Base-by-base conservation (phyloP, 2,888 invertebrate genomes). In the Tachina grossa region DNA sequence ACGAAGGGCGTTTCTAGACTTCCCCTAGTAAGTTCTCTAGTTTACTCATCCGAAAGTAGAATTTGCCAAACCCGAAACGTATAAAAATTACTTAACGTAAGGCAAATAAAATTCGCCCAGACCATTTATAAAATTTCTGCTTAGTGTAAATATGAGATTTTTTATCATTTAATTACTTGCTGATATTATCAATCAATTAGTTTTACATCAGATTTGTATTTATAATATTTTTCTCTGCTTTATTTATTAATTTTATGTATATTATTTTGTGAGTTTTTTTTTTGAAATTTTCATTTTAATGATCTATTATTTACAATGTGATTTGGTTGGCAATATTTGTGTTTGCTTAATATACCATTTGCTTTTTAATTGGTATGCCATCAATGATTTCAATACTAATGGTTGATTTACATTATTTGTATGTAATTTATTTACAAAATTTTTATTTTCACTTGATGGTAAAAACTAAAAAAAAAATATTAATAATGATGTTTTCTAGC, bases 291-390 rank as follows among this genome's bases (percentile, higher is more conserved):
- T 45, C 16, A 49, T 71, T 72, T 47, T 68, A 76, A 76, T 76
- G 69, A 76, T 82, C 47, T 55, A 6, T 63, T 31, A 31, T 31
- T 76, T 43, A 76, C 55, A 68, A 53, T 74, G 66, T 82, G 43
- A 63, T 76, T 69, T 49, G 69, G 66, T 84, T 81, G 65, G 39
- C 61, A 77, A 47, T 71, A 55, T 72, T 79, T 83, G 83, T 85
- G 65, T 83, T 85, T 85, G 75, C 66, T 85, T 83, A 83, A 83
- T 85, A 83, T 66, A 85, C 69, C 79, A 79, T 83, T 81, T 74
- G 66, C 47, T 49, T 77, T 85, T 79, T 79, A 85, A 79, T 85
- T 83, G 82, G 59, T 71, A 53, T 75, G 65, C 11, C 72, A 66
- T 66, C 61, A 53, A 55, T 68, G 72, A 66, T 68, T 72, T 59